Conservation (phyloP, 2,113 vertebrate genomes). For the Dasyornis broadbenti region DNA sequence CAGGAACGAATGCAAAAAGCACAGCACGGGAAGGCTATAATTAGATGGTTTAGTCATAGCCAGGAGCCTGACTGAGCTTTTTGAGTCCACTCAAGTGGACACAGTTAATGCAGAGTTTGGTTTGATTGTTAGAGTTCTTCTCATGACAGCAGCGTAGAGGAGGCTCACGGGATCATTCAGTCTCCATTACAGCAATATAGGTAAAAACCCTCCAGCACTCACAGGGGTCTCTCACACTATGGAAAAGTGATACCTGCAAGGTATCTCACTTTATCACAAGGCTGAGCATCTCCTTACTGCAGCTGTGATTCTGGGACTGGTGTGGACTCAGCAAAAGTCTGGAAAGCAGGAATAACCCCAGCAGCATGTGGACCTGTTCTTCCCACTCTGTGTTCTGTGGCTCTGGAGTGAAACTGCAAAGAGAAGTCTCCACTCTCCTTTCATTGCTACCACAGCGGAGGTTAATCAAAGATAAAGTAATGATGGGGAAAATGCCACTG, state of each 20-base stretch:
- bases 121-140: not conserved
- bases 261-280: too few species aligned
- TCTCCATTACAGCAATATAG: not conserved
- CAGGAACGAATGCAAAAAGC: slow-evolving; percentile 41
- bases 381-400: fast-evolving
- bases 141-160: not conserved
- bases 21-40: slow-evolving; percentile 48
- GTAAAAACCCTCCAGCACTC: not conserved
- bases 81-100: slow-evolving; percentile 55
- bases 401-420: not conserved
- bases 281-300: not conserved
- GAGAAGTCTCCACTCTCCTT: not conserved
- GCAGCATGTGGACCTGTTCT: not conserved
- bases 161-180: not conserved
- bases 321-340: not conserved
- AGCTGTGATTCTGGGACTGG: not conserved
- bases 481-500: not conserved
- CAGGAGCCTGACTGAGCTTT: slow-evolving; percentile 55
- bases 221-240: not conserved
- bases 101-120: slow-evolving; percentile 6
- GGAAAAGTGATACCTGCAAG: not conserved
- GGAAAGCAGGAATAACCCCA: not conserved
- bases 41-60: slow-evolving; percentile 60
- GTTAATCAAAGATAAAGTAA: not conserved
- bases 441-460: not conserved